phyloP scores from a whole-genome alignment of 2,113 vertebrate species.

The Cryptotis parvus region DNA sequence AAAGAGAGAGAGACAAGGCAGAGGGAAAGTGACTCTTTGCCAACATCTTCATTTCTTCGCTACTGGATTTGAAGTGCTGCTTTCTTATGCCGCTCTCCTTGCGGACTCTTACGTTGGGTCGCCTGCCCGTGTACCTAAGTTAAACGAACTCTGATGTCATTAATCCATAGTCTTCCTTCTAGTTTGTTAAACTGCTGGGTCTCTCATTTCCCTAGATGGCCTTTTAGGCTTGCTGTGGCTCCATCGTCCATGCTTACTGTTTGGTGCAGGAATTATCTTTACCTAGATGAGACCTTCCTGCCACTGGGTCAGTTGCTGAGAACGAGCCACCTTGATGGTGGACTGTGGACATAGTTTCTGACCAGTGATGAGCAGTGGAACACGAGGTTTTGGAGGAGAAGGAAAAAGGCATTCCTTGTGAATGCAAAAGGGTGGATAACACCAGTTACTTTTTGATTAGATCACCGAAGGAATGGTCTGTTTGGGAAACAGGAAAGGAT shows the following conservation, averaged over 20 bases:
- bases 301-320: not conserved
- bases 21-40: not conserved
- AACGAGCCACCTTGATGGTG: not conserved
- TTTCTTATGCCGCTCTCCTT: slow-evolving; percentile 15
- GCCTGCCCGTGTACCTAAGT: slow-evolving; percentile 12
- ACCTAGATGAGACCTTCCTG: not conserved
- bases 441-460: not conserved
- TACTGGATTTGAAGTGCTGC: not conserved
- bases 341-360: slow-evolving; percentile 29
- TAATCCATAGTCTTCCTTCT: not conserved
- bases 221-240: not conserved
- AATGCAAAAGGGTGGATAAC: not conserved
- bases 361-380: not conserved
- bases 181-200: not conserved
- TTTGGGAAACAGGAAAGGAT: not conserved
- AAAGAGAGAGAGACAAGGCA: no score
- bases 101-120: not conserved
- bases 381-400: slow-evolving; percentile 3
- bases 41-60: not conserved
- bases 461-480: not conserved
- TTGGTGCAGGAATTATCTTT: no score
- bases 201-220: not conserved
- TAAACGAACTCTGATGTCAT: not conserved
- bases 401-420: not conserved
- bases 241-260: not conserved